Evolutionary conservation across 2,888 invertebrate species (phyloP), one percentile per base, ranked within the genome.

Genomic region (Acanthosepion lycidas): DNA sequence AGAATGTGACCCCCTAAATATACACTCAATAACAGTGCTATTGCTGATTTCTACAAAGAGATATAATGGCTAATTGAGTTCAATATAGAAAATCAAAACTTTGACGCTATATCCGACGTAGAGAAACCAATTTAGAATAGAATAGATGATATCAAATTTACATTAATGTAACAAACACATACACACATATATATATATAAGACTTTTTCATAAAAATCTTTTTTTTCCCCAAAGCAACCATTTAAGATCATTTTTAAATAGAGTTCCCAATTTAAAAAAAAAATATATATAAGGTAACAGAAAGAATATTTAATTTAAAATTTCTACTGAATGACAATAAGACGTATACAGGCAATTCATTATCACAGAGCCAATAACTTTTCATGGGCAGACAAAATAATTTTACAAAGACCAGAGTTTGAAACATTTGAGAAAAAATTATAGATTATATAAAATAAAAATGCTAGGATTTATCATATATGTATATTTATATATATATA

Each of bases 401-500:
- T n/a, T 78, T 78, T 78, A 78, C 78, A 78, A 78, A 6, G 78
- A 78, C n/a, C 78, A 78, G n/a, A 78, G n/a, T 78, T 78, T n/a
- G n/a, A 78, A 78, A 78, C 78, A 12, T 33, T 78, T n/a, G 6
- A 33, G 12, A n/a, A 18, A n/a, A 15, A 78, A 15, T n/a, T n/a
- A n/a, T 78, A 78, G n/a, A 78, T n/a, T n/a, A n/a, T n/a, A n/a
- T 78, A 78, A n/a, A 78, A 78, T 78, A n/a, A 78, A n/a, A 78
- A 78, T 92, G 51, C 51, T 48, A 92, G 48, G 28, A 26, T 51
- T 92, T 28, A 49, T 51, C 51, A 92, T 92, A 48, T 48, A 92
- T 92, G 48, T 92, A 92, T 92, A 48, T 92, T n/a, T 92, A 92
- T 92, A 48, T 92, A 92, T 92, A 92, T 42, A 92, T 92, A 92